phyloP scores from a whole-genome alignment of 2,113 vertebrate species.

The Smithornis capensis region DNA sequence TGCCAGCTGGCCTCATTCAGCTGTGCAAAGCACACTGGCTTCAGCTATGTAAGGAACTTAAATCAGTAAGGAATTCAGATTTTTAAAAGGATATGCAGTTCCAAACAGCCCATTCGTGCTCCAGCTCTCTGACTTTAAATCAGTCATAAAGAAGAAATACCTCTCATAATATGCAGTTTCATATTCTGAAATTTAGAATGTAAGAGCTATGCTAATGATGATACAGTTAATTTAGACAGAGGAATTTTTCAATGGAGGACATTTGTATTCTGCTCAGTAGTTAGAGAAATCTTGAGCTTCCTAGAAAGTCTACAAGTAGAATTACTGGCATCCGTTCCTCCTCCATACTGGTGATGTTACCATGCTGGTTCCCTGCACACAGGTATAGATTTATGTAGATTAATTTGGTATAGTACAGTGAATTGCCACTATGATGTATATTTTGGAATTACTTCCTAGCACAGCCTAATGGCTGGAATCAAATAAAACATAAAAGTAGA shows the following conservation, averaged over 20 bases:
- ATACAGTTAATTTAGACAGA: constrained; percentile 2
- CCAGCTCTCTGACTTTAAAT: constrained; percentile 45
- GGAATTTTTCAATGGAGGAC: constrained; percentile 6
- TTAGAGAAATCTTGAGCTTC: constrained; percentile 31
- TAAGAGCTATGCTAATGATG: constrained; percentile 34
- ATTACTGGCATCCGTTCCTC: constrained; percentile 35
- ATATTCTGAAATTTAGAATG: constrained; percentile 43
- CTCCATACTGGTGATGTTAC: constrained; percentile 39
- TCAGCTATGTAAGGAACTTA: constrained; percentile 23
- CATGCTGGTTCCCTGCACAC: constrained; percentile 43
- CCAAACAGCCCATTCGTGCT: constrained; percentile 31
- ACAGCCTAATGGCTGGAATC: constrained; percentile 75
- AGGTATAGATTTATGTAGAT: constrained; percentile 75
- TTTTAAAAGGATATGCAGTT: constrained; percentile 50
- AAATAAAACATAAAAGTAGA: constrained; percentile 78
- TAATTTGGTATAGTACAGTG: constrained; percentile 66
- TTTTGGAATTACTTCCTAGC: constrained; percentile 74
- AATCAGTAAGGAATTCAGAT: constrained; percentile 8
- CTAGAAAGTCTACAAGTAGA: constrained; percentile 42
- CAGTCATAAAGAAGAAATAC: constrained; percentile 49
- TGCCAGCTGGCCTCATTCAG: constrained; percentile 56
- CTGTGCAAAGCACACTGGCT: constrained; percentile 36
- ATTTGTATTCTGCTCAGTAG: constrained; percentile 13
- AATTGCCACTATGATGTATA: constrained; percentile 68
- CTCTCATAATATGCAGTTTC: constrained; percentile 22